Percentiles rank a stretch among this genome's conserved stretches.
Conservation (phyloP, 2,888 invertebrate species). For the Teleogryllus oceanicus region DNA sequence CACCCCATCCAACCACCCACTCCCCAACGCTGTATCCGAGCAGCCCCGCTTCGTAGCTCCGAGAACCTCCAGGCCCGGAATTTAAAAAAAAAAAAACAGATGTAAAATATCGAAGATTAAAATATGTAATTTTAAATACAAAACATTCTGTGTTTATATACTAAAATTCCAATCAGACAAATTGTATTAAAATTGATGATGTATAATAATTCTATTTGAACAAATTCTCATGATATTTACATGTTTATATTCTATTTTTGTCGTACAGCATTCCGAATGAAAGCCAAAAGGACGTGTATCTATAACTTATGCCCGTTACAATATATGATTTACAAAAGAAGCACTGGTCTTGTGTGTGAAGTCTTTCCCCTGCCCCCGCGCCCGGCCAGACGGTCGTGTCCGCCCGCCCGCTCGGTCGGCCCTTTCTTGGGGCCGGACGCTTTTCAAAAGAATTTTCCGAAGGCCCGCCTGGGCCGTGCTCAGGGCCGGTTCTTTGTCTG, state of each 20-base stretch:
- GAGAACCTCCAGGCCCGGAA: neutral
- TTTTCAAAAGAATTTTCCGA: slow-evolving; percentile 18
- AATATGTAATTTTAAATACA: slow-evolving; percentile 4
- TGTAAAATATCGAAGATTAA: neutral
- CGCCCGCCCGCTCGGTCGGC: neutral
- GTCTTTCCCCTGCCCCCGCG: neutral
- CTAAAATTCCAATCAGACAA: slow-evolving; percentile 18
- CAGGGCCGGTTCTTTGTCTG: slow-evolving; percentile 18
- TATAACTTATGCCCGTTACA: slow-evolving; percentile 31
- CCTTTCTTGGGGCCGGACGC: slow-evolving; percentile 3
- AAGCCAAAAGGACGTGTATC: slow-evolving; percentile 30
- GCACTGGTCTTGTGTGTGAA: neutral
- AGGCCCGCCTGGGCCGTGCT: neutral
- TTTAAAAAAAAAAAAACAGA: neutral
- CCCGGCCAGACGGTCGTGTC: neutral
- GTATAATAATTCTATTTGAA: neutral
- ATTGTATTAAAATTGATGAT: slow-evolving; percentile 1
- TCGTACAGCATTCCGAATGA: slow-evolving; percentile 27
- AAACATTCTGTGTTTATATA: neutral
- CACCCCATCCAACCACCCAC: neutral
- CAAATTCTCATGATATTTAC: slow-evolving; percentile 24
- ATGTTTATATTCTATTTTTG: slow-evolving; percentile 28
- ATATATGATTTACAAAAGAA: slow-evolving; percentile 27
- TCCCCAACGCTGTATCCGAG: neutral
- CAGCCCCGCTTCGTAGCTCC: neutral